These are phyloP conservation scores for Climacteris rufus DNA, from an alignment of 2,113 vertebrate species.

Conservation along the genomic window DNA sequence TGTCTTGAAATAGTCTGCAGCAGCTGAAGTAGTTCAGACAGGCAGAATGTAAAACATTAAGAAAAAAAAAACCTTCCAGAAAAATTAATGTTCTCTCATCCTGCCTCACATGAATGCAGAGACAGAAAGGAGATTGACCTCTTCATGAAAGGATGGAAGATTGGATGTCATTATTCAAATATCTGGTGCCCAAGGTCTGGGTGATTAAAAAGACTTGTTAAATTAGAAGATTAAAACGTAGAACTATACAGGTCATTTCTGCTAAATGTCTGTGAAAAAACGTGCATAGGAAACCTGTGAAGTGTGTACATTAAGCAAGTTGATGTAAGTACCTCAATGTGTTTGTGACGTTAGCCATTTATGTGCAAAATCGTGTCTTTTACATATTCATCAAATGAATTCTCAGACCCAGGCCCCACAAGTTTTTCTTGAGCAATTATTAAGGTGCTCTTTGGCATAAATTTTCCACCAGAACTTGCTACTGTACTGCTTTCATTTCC, in stretches of 20 bases:
- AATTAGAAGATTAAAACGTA: neutral
- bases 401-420: neutral
- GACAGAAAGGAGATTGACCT: neutral
- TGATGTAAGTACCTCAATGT: neutral
- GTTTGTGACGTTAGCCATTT: neutral
- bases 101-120: neutral
- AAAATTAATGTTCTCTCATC: neutral
- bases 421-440: neutral
- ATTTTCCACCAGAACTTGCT: neutral
- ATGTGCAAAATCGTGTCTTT: neutral
- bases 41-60: neutral
- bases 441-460: neutral
- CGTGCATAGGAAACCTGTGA: neutral
- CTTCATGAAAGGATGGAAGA: neutral
- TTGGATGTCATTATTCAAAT: neutral
- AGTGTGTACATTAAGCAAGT: neutral
- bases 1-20: neutral
- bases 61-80: neutral
- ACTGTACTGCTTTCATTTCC: accelerated
- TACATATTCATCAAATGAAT: neutral
- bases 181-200: neutral
- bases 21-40: neutral
- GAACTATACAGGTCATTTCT: neutral
- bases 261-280: neutral
- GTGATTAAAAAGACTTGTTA: neutral